phyloP scores from a whole-genome alignment of 2,797 vertebrate species.

The Melanogrammus aeglefinus region DNA sequence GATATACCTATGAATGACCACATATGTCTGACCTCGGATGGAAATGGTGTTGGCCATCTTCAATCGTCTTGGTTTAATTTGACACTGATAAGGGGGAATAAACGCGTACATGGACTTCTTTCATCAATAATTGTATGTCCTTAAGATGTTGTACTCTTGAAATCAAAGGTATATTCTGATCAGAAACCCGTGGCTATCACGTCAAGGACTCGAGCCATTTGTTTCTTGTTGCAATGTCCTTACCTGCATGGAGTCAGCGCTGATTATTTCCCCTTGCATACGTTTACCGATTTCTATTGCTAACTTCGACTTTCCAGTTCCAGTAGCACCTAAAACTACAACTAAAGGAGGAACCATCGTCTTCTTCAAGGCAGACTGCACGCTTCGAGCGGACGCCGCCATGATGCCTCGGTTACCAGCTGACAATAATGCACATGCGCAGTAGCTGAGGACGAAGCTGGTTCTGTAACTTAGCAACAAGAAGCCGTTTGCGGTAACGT shows the following conservation, averaged over 20 bases:
- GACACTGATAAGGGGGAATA: too few species aligned
- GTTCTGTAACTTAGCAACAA: constrained; percentile 62
- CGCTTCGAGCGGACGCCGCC: constrained; percentile 69
- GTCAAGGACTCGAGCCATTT: constrained; percentile 27
- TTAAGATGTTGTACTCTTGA: too few species aligned
- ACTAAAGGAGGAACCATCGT: constrained; percentile 74
- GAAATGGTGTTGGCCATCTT: too few species aligned
- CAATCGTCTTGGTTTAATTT: too few species aligned
- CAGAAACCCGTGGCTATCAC: constrained; percentile 30
- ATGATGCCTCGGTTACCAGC: constrained; percentile 62
- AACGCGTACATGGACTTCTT: too few species aligned
- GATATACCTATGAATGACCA: too few species aligned
- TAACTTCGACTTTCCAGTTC: constrained; percentile 89
- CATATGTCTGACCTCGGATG: too few species aligned
- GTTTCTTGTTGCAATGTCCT: constrained; percentile 23
- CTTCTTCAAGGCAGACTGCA: constrained; percentile 56
- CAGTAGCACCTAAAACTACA: constrained; percentile 89
- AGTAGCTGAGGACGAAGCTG: constrained; percentile 1
- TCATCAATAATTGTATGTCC: too few species aligned
- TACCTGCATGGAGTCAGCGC: constrained; percentile 98
- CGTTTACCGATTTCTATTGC: constrained; percentile 85
- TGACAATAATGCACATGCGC: constrained; percentile 63
- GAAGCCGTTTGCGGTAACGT: constrained; percentile 50
- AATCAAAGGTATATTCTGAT: neutral
- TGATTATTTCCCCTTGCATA: constrained; percentile 87